A percentile compares a stretch with the other conserved stretches of the same genome.
phyloP scores from a whole-genome alignment of 2,113 vertebrate species.

The Chionodraco myersi region DNA sequence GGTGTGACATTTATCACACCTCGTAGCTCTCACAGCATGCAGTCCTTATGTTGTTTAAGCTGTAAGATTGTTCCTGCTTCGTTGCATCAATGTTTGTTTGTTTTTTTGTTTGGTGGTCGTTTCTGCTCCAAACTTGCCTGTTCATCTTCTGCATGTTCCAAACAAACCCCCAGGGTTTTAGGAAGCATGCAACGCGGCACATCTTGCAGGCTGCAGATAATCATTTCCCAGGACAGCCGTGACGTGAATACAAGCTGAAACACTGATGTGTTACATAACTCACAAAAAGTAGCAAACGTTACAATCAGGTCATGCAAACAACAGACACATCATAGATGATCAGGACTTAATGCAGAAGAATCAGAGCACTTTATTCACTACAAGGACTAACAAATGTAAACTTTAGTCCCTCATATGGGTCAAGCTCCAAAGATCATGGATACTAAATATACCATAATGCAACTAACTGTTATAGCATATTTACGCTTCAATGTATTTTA shows the following conservation, averaged over 20 bases:
- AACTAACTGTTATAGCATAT: neutral
- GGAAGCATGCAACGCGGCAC: neutral
- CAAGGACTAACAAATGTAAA: neutral
- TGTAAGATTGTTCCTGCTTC: neutral
- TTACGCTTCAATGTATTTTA: neutral
- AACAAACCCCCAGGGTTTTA: neutral
- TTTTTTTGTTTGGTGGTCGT: neutral
- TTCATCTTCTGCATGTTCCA: slow-evolving; percentile 1
- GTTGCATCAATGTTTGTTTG: neutral
- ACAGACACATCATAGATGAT: neutral
- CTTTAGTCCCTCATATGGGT: neutral
- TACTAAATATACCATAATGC: neutral
- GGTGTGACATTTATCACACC: neutral
- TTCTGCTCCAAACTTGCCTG: neutral
- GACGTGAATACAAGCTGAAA: slow-evolving; percentile 6
- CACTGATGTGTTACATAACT: slow-evolving; percentile 6
- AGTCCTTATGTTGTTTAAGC: neutral
- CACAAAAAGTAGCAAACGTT: slow-evolving; percentile 19
- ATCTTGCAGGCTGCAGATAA: slow-evolving; percentile 7
- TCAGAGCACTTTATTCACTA: neutral
- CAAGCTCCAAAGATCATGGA: neutral
- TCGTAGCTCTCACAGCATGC: neutral
- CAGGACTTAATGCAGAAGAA: neutral
- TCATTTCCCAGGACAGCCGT: slow-evolving; percentile 8
- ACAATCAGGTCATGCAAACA: slow-evolving; percentile 26